Evolutionary conservation across 2,888 invertebrate species (phyloP).

Genomic region (Oxystoma pomonae): DNA sequence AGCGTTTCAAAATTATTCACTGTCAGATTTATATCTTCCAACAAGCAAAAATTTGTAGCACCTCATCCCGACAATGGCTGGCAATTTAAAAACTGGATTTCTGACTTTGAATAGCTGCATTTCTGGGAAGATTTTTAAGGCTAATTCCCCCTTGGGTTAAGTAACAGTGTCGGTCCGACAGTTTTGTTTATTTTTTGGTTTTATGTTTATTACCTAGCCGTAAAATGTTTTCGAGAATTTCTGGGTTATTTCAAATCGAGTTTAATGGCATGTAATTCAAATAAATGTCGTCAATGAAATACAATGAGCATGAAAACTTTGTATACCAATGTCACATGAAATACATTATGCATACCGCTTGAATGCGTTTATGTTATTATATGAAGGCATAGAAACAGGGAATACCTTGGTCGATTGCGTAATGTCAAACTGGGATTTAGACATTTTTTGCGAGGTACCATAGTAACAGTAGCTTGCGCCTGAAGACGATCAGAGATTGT

Average conservation of each 20-base stretch:
- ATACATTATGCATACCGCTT: background rate
- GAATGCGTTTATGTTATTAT: background rate
- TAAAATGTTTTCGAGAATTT: background rate
- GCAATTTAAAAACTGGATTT: background rate
- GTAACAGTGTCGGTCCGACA: too few species aligned
- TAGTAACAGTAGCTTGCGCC: too few species aligned
- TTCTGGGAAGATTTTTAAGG: background rate
- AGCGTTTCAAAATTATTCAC: background rate
- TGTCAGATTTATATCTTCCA: slow-evolving; percentile 3
- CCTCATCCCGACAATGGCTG: background rate
- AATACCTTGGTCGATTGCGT: too few species aligned
- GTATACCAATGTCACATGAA: background rate
- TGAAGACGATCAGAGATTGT: too few species aligned
- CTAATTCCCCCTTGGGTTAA: background rate
- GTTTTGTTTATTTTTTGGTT: background rate
- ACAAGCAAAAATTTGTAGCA: background rate
- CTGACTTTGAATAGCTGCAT: background rate
- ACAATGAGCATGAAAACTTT: background rate
- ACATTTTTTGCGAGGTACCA: too few species aligned
- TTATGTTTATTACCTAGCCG: background rate
- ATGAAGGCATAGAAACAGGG: background rate
- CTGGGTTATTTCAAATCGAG: background rate
- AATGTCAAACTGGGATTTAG: too few species aligned
- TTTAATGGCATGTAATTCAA: background rate
- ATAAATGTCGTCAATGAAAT: background rate